phyloP scores from a whole-genome alignment of 2,797 vertebrate species.

The Mustela erminea region DNA sequence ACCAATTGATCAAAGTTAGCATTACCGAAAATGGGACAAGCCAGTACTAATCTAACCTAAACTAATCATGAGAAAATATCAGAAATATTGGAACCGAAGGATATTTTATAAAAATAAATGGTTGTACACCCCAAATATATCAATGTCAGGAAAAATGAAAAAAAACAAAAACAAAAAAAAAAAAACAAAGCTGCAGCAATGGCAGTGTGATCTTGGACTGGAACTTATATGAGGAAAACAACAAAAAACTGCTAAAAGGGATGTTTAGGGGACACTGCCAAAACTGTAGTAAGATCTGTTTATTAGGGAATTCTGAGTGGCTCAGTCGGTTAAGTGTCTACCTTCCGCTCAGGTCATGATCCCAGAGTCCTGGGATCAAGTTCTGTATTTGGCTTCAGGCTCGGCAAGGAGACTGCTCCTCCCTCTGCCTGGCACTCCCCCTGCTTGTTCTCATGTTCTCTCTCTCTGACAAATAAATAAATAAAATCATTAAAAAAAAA shows the following conservation, averaged over 20 bases:
- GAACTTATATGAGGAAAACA: not conserved
- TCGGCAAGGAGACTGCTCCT: not conserved
- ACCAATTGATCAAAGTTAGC: not conserved
- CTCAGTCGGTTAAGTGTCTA: not conserved
- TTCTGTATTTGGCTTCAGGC: not conserved
- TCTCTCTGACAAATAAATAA: not conserved
- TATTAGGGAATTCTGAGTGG: not conserved
- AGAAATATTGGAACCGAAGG: not conserved
- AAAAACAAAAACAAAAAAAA: not conserved
- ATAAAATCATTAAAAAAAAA: not conserved
- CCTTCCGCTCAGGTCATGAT: not conserved
- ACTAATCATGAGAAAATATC: not conserved
- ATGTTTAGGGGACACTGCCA: not conserved
- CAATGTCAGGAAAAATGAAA: not conserved
- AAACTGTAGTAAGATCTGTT: not conserved
- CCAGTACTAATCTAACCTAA: too few species aligned
- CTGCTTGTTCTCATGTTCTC: not conserved
- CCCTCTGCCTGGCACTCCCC: too few species aligned
- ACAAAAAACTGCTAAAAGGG: not conserved
- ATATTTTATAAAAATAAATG: constrained; percentile 39
- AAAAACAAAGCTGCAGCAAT: not conserved
- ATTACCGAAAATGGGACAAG: not conserved
- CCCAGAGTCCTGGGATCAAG: not conserved
- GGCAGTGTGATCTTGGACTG: not conserved
- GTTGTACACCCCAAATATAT: not conserved